Evolutionary conservation across 2,888 invertebrate species (phyloP).

Genomic region (Eupithecia centaureata): DNA sequence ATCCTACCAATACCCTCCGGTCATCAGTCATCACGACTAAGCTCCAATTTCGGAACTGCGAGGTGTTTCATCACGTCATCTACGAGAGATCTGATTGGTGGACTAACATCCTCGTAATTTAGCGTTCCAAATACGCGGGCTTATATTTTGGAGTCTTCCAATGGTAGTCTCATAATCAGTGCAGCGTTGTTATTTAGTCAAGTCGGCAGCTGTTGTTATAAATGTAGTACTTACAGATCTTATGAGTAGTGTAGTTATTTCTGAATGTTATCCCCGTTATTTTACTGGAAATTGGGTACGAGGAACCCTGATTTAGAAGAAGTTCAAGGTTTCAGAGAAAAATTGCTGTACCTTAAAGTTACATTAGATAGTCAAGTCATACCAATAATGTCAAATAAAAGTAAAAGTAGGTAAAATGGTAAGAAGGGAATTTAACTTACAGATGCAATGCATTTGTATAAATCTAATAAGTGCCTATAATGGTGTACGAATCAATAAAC

Average conservation of each 20-base stretch:
- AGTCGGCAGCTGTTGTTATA: constrained; percentile 37
- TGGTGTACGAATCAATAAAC: constrained; percentile 14
- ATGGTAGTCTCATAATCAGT: constrained; percentile 14
- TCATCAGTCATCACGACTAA: constrained; percentile 8
- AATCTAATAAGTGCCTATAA: constrained; percentile 8
- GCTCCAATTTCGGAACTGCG: constrained; percentile 7
- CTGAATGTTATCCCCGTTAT: neutral
- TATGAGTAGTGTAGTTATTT: constrained; percentile 39
- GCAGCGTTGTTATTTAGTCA: constrained; percentile 44
- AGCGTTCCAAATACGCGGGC: constrained; percentile 7
- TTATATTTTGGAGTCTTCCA: constrained; percentile 13
- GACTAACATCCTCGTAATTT: neutral
- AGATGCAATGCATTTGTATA: neutral
- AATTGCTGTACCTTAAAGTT: neutral
- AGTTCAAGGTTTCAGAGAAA: neutral
- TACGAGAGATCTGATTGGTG: constrained; percentile 1
- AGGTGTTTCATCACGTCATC: constrained; percentile 11
- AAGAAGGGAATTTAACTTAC: neutral
- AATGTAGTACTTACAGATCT: constrained; percentile 43
- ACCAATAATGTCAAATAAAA: too few species aligned
- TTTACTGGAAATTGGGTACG: neutral
- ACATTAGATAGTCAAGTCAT: too few species aligned
- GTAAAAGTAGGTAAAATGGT: neutral
- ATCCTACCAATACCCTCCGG: constrained; percentile 2
- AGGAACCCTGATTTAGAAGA: neutral